Evolutionary conservation across 2,113 vertebrate genomes (phyloP).

Genomic region (Sula dactylatra): DNA sequence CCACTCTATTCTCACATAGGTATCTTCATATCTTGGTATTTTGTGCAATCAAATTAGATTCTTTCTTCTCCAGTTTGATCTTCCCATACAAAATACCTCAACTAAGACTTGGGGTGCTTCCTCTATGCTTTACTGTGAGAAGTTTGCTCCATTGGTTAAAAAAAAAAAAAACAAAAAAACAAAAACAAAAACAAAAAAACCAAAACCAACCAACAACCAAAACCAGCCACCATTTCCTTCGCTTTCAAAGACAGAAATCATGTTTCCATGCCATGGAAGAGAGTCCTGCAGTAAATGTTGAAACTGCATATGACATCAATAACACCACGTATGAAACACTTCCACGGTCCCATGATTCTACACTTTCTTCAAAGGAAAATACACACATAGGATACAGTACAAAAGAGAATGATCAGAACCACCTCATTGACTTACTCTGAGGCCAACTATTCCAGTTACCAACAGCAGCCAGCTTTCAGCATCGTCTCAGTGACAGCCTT

Average conservation of each 20-base stretch:
- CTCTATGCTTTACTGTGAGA: neutral
- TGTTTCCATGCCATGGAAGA: neutral
- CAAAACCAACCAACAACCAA: no score
- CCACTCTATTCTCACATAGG: accelerated
- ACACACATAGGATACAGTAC: neutral
- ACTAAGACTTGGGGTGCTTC: neutral
- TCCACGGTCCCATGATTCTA: neutral
- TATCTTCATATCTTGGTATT: neutral
- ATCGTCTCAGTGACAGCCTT: neutral
- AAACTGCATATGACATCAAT: neutral
- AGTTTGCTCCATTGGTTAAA: neutral
- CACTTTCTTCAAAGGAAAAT: neutral
- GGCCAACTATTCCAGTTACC: neutral
- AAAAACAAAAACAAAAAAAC: no score
- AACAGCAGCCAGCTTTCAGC: neutral
- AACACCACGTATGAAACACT: neutral
- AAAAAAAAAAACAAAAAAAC: no score
- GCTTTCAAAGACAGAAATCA: neutral
- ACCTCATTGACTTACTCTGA: neutral
- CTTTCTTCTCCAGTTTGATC: neutral
- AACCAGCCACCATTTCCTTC: neutral
- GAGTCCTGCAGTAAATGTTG: neutral
- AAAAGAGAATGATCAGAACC: neutral
- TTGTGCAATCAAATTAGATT: neutral
- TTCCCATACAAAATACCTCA: neutral